Evolutionary conservation across 2,888 invertebrate genomes (phyloP).

Genomic region (Tillus elongatus): DNA sequence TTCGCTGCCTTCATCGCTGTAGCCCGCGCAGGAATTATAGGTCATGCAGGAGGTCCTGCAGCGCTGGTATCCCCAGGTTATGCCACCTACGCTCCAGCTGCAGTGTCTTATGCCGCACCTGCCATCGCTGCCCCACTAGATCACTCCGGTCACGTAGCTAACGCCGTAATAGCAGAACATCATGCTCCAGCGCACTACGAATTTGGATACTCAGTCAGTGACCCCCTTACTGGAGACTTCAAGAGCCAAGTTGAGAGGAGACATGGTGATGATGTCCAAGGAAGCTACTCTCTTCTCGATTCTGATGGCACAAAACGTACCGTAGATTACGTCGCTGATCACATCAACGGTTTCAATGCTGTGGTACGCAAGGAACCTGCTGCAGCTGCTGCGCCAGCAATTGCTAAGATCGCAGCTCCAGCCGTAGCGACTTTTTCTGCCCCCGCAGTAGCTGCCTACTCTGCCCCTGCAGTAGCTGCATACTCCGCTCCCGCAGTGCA

Average conservation of each 20-base stretch:
- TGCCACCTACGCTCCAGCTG: conserved; percentile 8
- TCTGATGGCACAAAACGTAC: conserved; percentile 56
- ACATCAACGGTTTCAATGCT: conserved; percentile 48
- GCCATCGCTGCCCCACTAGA: too few relatives aligned
- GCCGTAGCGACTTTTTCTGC: conserved; percentile 8
- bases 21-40: conserved; percentile 21
- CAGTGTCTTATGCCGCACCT: conserved; percentile 7
- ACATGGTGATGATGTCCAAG: conserved; percentile 54
- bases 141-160: too few relatives aligned
- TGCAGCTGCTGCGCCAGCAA: conserved; percentile 39
- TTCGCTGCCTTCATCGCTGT: conserved; percentile 20
- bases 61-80: too few relatives aligned
- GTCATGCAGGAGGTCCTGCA: conserved; percentile 5
- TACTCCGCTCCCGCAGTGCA: conserved; percentile 7
- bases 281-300: conserved; percentile 48
- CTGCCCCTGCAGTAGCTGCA: conserved; percentile 8
- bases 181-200: conserved; percentile 1
- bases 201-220: conserved; percentile 45
- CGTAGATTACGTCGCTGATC: conserved; percentile 52
- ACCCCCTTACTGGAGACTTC: conserved; percentile 48
- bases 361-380: conserved; percentile 47
- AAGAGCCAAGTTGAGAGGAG: conserved; percentile 55
- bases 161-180: conserved; percentile 11
- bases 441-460: conserved; percentile 5
- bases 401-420: conserved; percentile 18